These are phyloP conservation scores for Parasteatoda lunata DNA, from an alignment of 2,888 invertebrate genomes.

Conservation along the genomic window DNA sequence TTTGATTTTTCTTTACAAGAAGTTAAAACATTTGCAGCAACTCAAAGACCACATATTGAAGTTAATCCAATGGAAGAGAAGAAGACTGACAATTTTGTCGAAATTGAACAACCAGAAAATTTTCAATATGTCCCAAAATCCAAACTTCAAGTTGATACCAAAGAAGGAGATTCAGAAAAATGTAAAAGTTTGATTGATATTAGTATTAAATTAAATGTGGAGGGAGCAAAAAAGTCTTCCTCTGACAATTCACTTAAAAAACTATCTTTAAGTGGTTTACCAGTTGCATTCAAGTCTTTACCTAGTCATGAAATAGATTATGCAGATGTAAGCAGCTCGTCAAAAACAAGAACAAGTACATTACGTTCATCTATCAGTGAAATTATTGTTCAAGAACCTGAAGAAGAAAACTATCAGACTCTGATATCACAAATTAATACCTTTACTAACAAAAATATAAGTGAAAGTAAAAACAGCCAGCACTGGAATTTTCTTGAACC, in stretches of 20 bases:
- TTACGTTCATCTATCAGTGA: conserved; percentile 57
- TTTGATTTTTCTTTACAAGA: neutral
- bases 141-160: conserved; percentile 2
- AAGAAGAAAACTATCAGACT: neutral
- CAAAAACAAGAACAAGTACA: conserved; percentile 6
- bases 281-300: conserved; percentile 57
- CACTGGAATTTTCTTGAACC: conserved; percentile 19
- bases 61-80: conserved; percentile 54
- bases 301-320: conserved; percentile 59
- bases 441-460: conserved; percentile 29
- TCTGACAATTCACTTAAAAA: conserved; percentile 68
- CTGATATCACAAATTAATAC: neutral
- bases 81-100: neutral
- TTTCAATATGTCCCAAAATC: conserved; percentile 5
- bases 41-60: conserved; percentile 56
- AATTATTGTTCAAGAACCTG: conserved; percentile 38
- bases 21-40: neutral
- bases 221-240: conserved; percentile 57
- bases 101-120: neutral
- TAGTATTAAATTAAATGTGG: conserved; percentile 12
- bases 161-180: conserved; percentile 30
- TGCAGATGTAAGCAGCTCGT: neutral
- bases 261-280: conserved; percentile 56
- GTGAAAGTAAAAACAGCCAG: conserved; percentile 9
- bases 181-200: conserved; percentile 60